A percentile compares a stretch with the other conserved stretches of the same genome.
These are phyloP conservation scores for Scomber japonicus DNA, from an alignment of 2,113 vertebrate species.

Conservation along the genomic window DNA sequence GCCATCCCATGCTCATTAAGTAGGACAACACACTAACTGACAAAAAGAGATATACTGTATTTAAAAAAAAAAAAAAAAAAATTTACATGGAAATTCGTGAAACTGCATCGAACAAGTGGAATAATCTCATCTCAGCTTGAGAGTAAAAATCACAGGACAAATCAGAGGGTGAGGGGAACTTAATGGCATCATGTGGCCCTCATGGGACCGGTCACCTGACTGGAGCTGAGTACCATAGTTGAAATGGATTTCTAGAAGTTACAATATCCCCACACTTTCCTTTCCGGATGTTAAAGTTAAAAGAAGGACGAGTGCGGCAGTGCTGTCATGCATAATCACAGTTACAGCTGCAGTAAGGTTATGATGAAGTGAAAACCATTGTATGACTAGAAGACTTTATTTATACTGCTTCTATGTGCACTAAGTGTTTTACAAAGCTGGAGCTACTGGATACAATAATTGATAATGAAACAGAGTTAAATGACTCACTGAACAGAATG, in stretches of 20 bases:
- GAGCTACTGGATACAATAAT: not conserved
- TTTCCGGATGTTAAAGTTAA: not conserved
- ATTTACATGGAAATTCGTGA: not conserved
- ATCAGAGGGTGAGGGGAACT: conserved; percentile 13
- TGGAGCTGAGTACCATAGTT: not conserved
- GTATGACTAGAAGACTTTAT: not conserved
- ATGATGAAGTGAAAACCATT: too few relatives aligned
- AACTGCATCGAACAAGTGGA: not conserved
- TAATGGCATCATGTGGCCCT: conserved; percentile 51
- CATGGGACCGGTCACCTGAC: conserved; percentile 65
- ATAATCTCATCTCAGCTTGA: not conserved
- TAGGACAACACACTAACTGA: not conserved
- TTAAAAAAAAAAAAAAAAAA: too few relatives aligned
- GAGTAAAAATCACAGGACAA: conserved; percentile 1
- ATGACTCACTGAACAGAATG: not conserved
- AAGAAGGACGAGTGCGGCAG: not conserved
- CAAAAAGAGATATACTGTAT: too few relatives aligned
- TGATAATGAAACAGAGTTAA: not conserved
- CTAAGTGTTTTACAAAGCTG: not conserved
- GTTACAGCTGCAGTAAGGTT: not conserved
- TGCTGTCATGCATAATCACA: not conserved
- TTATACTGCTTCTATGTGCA: not conserved
- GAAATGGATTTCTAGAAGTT: conserved; percentile 18
- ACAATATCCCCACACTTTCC: not conserved
- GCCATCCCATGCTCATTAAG: not conserved